Base-by-base conservation (phyloP, 1,140 invertebrate genomes). In the Drosophila setifemur region DNA sequence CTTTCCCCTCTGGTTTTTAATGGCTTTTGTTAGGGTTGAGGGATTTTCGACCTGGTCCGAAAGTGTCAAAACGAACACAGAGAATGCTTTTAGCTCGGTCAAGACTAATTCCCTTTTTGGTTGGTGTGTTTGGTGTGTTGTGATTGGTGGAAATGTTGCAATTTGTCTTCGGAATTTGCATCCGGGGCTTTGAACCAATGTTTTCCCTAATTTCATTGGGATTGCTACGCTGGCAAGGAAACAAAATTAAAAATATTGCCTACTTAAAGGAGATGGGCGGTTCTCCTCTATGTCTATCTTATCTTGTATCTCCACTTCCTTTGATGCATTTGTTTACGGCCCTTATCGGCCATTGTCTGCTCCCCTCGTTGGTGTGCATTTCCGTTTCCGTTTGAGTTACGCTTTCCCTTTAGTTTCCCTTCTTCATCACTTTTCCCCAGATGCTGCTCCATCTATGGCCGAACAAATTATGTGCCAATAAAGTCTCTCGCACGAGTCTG, bases 391-490 rank as follows among this genome's bases (percentile, higher is more conserved):
- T 55, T 57, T 33, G 52, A 23, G 9, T 5, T 18, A 16, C n/a
- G 19, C 16, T 25, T 14, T 7, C 23, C n/a, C 35, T 21, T 25
- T 29, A 21, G 45, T n/a, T 19, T 0, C 1, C 7, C n/a, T 9
- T 11, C 3, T 18, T 12, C 18, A 31, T 55, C 25, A n/a, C 2
- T 4, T 14, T 57, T 48, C 23, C 57, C 42, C 60, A 40, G 57
- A 49, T 39, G 42, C 21, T 18, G 23, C 11, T 66, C 57, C 60
- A 85, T 83, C 70, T 72, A 53, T 67, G 31, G 47, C 14, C 48
- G 55, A 49, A 68, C 81, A 76, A 85, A 85, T 85, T 71, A 86
- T 86, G 81, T 81, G 79, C 68, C 79, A 86, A 85, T 85, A 85
- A 85, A 86, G 58, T 60, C 67, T 8, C 14, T n/a, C n/a, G n/a